These are phyloP conservation scores for Bradypus variegatus DNA, from an alignment of 2,797 vertebrate species.

Conservation along the genomic window DNA sequence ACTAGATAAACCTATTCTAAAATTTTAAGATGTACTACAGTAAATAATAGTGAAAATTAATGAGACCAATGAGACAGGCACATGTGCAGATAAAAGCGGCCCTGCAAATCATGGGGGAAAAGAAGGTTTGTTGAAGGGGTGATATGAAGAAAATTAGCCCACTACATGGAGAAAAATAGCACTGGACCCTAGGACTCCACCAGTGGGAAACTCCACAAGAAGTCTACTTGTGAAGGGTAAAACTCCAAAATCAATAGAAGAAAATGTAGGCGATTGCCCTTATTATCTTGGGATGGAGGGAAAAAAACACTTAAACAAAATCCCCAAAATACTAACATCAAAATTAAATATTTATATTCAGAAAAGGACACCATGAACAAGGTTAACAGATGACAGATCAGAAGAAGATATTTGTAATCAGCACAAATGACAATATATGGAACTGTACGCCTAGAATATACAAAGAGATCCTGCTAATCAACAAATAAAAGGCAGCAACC, in stretches of 20 bases:
- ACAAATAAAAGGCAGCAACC: not conserved
- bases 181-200: not conserved
- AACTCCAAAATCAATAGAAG: not conserved
- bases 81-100: not conserved
- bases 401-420: conserved; percentile 5
- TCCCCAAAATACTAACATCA: not conserved
- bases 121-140: not conserved
- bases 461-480: not conserved
- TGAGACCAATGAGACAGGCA: not conserved
- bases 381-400: not conserved
- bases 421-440: conserved; percentile 5
- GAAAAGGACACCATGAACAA: not conserved
- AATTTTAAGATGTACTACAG: not conserved
- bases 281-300: not conserved
- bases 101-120: not conserved
- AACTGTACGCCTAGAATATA: not conserved
- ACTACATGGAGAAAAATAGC: not conserved
- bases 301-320: not conserved
- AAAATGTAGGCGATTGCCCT: not conserved
- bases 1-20: not conserved
- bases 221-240: not conserved
- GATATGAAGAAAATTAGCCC: not conserved
- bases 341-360: not conserved
- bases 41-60: conserved; percentile 4
- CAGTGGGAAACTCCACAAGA: not conserved